phyloP scores from a whole-genome alignment of 2,888 invertebrate genomes.

The Himalopsyche anomala region DNA sequence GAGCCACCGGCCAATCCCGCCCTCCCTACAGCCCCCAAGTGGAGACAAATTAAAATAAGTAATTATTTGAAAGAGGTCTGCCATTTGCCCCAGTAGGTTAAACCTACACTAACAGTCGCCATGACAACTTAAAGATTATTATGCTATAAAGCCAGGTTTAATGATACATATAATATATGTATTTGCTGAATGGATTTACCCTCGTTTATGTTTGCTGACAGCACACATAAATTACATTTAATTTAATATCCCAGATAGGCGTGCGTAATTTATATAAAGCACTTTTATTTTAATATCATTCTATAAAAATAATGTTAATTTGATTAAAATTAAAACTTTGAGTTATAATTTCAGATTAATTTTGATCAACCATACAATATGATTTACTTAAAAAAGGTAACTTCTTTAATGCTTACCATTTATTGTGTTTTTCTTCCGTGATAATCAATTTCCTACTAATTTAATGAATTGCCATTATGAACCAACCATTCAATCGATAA shows the following conservation, averaged over 20 bases:
- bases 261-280: neutral
- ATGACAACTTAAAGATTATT: constrained; percentile 26
- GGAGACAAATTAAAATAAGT: neutral
- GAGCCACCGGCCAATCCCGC: too few relatives aligned
- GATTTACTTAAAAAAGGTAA: too few relatives aligned
- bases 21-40: too few relatives aligned
- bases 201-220: constrained; percentile 30
- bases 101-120: neutral
- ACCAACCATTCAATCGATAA: too few relatives aligned
- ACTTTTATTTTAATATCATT: constrained; percentile 7
- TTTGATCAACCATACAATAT: too few relatives aligned
- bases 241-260: constrained; percentile 18
- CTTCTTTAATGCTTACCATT: too few relatives aligned
- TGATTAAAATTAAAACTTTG: too few relatives aligned
- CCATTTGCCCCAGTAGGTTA: constrained; percentile 1
- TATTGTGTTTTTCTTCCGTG: too few relatives aligned
- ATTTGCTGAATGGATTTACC: constrained; percentile 26
- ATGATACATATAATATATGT: constrained; percentile 21
- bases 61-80: neutral
- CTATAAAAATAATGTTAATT: neutral
- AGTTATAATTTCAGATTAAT: too few relatives aligned
- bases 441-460: too few relatives aligned
- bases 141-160: constrained; percentile 18
- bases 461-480: too few relatives aligned
- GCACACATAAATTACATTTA: constrained; percentile 24